Conservation (phyloP, 92 coral and sea anemone genomes). For the Pocillopora grandis region DNA sequence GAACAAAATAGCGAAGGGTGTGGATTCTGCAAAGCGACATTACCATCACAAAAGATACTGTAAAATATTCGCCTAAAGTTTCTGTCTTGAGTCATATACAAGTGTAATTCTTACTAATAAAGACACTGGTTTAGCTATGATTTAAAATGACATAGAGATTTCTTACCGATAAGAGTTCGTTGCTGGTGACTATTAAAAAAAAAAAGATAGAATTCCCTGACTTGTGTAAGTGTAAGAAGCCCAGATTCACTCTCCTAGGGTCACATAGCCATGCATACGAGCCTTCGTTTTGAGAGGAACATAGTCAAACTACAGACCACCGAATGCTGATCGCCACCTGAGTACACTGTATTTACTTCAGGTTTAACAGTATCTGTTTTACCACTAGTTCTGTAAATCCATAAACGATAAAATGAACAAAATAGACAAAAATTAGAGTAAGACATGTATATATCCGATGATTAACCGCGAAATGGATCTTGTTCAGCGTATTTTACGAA, state of each 20-base stretch:
- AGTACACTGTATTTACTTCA: slow-evolving; percentile 6
- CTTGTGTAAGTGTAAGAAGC: background rate
- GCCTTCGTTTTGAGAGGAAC: background rate
- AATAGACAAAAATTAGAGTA: slow-evolving; percentile 51
- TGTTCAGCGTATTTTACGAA: slow-evolving; percentile 71
- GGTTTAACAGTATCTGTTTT: slow-evolving; percentile 39
- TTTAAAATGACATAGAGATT: slow-evolving; percentile 5
- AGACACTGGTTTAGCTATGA: background rate
- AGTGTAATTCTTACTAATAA: background rate
- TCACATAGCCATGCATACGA: background rate
- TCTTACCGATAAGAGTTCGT: slow-evolving; percentile 32
- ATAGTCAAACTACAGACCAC: background rate
- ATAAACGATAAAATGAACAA: slow-evolving; percentile 37
- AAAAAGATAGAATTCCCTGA: background rate
- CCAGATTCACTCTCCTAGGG: background rate
- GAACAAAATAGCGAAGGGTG: background rate
- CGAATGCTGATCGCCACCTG: background rate
- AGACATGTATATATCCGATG: slow-evolving; percentile 63
- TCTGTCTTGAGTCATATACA: background rate
- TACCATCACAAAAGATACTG: background rate
- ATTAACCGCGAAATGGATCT: slow-evolving; percentile 82
- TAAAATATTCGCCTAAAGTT: background rate
- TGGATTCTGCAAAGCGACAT: background rate
- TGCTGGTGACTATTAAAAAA: background rate
- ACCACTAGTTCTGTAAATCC: slow-evolving; percentile 40